phyloP scores from a whole-genome alignment of 2,888 invertebrate species.

The Pimpla rufipes region DNA sequence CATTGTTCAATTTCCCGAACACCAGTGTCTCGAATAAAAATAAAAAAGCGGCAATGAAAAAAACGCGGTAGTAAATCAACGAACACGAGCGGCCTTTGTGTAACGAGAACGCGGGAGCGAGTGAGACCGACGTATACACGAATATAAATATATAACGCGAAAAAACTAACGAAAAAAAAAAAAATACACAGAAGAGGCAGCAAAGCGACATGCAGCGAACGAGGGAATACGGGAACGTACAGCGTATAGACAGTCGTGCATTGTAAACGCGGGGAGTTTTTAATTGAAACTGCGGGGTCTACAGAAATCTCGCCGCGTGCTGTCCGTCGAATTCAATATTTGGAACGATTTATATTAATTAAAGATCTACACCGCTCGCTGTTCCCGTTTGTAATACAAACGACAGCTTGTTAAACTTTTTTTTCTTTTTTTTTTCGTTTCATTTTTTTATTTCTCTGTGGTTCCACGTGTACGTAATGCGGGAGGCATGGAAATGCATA shows the following conservation, averaged over 20 bases:
- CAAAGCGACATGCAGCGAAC: slow-evolving; percentile 19
- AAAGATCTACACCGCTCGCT: slow-evolving; percentile 9
- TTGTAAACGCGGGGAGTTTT: slow-evolving; percentile 48
- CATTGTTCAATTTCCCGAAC: slow-evolving; percentile 29
- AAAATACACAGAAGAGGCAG: slow-evolving; percentile 9
- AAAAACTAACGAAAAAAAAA: not conserved
- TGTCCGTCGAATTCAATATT: slow-evolving; percentile 50
- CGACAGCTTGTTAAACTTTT: slow-evolving; percentile 45
- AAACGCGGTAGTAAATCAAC: slow-evolving; percentile 43
- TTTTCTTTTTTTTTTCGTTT: not conserved
- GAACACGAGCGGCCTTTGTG: slow-evolving; percentile 34
- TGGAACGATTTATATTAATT: slow-evolving; percentile 61
- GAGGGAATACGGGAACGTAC: not conserved
- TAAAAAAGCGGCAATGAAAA: slow-evolving; percentile 36
- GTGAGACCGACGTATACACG: not conserved
- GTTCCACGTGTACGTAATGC: not conserved
- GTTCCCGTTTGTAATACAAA: slow-evolving; percentile 4
- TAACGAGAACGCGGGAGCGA: slow-evolving; percentile 20
- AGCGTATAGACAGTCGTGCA: not conserved
- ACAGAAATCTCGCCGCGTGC: slow-evolving; percentile 31
- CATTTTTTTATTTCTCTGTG: slow-evolving; percentile 22
- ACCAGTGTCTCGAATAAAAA: slow-evolving; percentile 18
- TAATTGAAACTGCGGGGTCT: slow-evolving; percentile 56
- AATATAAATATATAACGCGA: not conserved
- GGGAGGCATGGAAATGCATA: slow-evolving; percentile 10